Percentiles rank a stretch among this genome's conserved stretches.
These are phyloP conservation scores for Paratilapia polleni DNA, from an alignment of 2,113 vertebrate species.

Conservation along the genomic window DNA sequence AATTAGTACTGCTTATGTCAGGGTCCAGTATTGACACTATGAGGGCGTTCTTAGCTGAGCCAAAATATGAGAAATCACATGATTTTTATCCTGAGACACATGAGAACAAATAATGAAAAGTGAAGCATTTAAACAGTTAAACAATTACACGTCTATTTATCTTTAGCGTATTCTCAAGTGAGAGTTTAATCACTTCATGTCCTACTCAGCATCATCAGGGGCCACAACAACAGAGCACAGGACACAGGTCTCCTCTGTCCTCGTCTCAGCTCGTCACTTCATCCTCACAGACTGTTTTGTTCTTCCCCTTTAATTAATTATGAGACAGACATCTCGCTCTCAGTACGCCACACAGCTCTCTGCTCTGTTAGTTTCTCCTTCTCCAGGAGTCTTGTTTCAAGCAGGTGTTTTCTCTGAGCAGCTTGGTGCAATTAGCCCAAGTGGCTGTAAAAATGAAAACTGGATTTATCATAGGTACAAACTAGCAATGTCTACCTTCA, in stretches of 20 bases:
- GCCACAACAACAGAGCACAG: neutral
- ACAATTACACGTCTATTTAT: neutral
- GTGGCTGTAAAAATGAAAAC: neutral
- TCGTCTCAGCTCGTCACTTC: conserved; percentile 42
- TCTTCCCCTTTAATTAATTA: conserved; percentile 43
- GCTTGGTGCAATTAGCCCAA: neutral
- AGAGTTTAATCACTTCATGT: neutral
- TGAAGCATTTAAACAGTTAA: neutral
- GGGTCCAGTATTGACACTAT: neutral
- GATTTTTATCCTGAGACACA: neutral
- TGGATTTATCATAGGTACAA: neutral
- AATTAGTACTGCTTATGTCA: neutral
- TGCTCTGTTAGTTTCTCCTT: neutral
- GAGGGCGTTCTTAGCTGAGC: neutral
- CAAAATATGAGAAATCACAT: neutral
- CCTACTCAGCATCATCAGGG: neutral
- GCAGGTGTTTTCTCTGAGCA: neutral
- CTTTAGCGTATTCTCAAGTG: neutral
- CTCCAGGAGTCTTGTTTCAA: neutral
- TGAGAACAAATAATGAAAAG: neutral
- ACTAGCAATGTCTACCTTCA: neutral
- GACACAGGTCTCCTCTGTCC: conserved; percentile 22
- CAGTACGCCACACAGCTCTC: conserved; percentile 12
- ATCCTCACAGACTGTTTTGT: conserved; percentile 27
- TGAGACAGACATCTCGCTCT: conserved; percentile 1